phyloP scores from a whole-genome alignment of 2,113 vertebrate genomes.

The Origma solitaria region DNA sequence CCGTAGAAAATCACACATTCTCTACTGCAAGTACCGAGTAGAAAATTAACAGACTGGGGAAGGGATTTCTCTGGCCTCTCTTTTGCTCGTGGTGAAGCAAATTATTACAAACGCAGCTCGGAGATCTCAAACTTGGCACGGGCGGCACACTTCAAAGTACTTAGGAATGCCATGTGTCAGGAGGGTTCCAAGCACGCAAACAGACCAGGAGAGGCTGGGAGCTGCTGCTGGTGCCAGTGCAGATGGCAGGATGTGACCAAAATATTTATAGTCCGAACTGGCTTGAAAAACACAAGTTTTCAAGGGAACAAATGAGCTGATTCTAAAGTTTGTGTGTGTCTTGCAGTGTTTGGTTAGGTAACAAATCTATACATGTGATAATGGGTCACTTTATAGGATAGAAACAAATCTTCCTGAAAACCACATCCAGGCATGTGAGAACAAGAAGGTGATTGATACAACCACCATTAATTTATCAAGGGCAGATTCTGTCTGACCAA shows the following conservation, averaged over 20 bases:
- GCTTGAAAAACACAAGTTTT: neutral
- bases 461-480: neutral
- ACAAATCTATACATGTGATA: neutral
- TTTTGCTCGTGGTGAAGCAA: neutral
- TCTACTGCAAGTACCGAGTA: neutral
- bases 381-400: neutral
- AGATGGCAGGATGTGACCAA: neutral
- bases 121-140: neutral
- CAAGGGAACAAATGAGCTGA: neutral
- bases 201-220: neutral
- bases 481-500: neutral
- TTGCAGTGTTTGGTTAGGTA: neutral
- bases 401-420: neutral
- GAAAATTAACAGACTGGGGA: neutral
- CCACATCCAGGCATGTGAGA: neutral
- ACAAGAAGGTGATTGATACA: neutral
- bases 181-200: neutral
- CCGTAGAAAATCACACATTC: neutral
- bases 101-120: neutral
- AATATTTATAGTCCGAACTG: neutral
- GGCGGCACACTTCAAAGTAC: neutral
- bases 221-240: neutral
- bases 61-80: neutral
- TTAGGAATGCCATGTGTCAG: neutral
- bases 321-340: neutral